Evolutionary conservation across 1,140 invertebrate species (phyloP).

Genomic region (Popillia japonica): DNA sequence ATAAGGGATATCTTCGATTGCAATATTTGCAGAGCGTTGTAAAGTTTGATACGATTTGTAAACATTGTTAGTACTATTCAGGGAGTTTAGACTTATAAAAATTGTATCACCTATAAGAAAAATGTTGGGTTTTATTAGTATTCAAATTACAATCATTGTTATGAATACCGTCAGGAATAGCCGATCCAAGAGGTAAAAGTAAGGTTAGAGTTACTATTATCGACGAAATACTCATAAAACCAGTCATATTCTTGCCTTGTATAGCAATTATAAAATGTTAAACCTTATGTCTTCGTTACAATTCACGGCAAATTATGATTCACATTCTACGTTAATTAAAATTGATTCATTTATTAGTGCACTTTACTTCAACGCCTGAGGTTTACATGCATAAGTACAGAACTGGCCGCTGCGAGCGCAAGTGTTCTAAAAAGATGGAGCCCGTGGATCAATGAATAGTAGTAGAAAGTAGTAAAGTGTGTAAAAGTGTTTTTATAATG

Average conservation of each 20-base stretch:
- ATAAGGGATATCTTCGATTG: slow-evolving; percentile 63
- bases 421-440: slow-evolving; percentile 70
- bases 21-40: slow-evolving; percentile 53
- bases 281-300: slow-evolving; percentile 3
- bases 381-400: slow-evolving; percentile 30
- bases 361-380: neutral
- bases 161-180: neutral
- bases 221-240: neutral
- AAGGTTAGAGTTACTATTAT: slow-evolving; percentile 15
- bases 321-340: neutral
- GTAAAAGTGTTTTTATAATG: slow-evolving; percentile 62
- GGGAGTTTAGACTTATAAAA: slow-evolving; percentile 21
- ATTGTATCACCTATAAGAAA: slow-evolving; percentile 13
- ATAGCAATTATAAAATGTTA: neutral
- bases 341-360: slow-evolving; percentile 1
- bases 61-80: slow-evolving; percentile 27
- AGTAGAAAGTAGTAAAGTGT: slow-evolving; percentile 58
- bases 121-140: too few species aligned
- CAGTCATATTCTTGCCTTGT: neutral
- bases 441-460: slow-evolving; percentile 77
- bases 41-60: slow-evolving; percentile 1
- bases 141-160: too few species aligned
- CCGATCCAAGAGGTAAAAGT: slow-evolving; percentile 1
- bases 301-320: neutral
- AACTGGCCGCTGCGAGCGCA: slow-evolving; percentile 42